These are phyloP conservation scores for Rhodophaea formosa DNA, from an alignment of 2,888 invertebrate species.

Conservation along the genomic window DNA sequence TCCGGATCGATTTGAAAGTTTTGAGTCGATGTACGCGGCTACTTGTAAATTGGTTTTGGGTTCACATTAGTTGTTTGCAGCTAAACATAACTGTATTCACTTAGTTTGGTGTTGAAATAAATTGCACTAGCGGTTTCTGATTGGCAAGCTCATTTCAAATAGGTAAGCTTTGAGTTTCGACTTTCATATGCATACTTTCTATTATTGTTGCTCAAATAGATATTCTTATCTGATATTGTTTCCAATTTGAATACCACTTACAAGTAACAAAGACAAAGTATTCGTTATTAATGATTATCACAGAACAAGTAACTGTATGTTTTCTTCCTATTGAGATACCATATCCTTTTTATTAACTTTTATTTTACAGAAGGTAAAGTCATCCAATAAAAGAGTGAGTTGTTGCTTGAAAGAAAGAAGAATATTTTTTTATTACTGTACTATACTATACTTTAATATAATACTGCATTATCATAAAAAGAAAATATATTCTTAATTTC, in stretches of 20 bases:
- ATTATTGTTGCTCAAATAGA: constrained; percentile 11
- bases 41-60: constrained; percentile 32
- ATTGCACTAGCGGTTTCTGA: constrained; percentile 17
- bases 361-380: neutral
- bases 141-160: constrained; percentile 13
- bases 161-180: constrained; percentile 6
- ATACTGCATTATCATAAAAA: too few relatives aligned
- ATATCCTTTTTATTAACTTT: neutral
- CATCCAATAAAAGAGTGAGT: neutral
- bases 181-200: constrained; percentile 14
- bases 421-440: too few relatives aligned
- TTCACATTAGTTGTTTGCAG: constrained; percentile 17
- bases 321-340: neutral
- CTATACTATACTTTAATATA: too few relatives aligned
- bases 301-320: neutral
- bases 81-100: constrained; percentile 16
- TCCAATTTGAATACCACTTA: constrained; percentile 11
- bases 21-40: constrained; percentile 39
- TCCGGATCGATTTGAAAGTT: constrained; percentile 72
- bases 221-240: constrained; percentile 12
- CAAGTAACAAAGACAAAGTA: constrained; percentile 4
- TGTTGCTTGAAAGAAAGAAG: neutral
- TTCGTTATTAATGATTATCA: neutral
- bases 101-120: constrained; percentile 17
- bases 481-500: too few relatives aligned